Percentiles rank a stretch among this genome's conserved stretches.
Conservation (phyloP, 2,797 vertebrate species). For the Squalus acanthias region DNA sequence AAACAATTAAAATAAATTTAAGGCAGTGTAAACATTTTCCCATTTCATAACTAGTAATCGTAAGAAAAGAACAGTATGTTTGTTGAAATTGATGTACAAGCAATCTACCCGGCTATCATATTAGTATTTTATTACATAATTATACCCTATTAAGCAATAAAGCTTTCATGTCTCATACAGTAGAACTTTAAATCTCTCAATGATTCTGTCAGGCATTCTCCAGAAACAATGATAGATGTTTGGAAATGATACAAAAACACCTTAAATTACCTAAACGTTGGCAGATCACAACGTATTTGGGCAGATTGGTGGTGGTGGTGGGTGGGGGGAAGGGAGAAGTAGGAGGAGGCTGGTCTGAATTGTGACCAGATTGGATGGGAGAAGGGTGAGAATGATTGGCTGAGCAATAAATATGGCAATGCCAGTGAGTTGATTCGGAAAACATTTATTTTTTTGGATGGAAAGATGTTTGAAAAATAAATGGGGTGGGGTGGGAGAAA, state of each 20-base stretch:
- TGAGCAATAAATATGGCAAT: not conserved
- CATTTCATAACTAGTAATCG: not conserved
- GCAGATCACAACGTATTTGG: not conserved
- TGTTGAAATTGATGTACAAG: not conserved
- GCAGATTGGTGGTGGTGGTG: not conserved
- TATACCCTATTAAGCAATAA: not conserved
- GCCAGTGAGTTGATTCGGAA: not conserved
- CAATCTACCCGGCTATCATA: not conserved
- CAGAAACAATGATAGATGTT: not conserved
- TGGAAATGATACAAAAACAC: not conserved
- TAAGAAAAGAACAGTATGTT: not conserved
- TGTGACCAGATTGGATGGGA: not conserved
- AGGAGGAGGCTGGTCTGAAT: not conserved
- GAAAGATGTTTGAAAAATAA: not conserved
- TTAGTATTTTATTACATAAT: conserved; percentile 1
- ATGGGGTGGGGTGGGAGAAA: not conserved
- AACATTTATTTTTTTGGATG: not conserved
- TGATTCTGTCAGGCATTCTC: not conserved
- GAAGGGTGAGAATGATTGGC: not conserved
- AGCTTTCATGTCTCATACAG: not conserved
- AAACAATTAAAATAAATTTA: not conserved
- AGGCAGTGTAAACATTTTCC: not conserved
- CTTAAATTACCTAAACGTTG: not conserved
- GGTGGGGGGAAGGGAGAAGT: too few relatives aligned
- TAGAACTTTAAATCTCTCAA: not conserved